Conservation (phyloP, 2,888 invertebrate species). For the Morinoia aosen region DNA sequence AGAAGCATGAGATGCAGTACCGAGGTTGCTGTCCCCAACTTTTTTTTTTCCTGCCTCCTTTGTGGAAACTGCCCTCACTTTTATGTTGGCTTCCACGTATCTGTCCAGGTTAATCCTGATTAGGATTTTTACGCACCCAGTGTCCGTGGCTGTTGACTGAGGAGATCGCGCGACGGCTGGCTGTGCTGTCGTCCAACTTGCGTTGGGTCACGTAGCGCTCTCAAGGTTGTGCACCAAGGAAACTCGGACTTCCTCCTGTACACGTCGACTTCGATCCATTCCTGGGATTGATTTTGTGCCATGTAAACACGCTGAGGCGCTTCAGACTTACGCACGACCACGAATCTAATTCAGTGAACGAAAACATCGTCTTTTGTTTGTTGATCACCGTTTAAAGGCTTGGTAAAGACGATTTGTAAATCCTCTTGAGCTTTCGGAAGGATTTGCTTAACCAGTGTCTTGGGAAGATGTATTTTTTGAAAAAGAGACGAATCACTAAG, state of each 20-base stretch:
- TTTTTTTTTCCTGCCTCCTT: background rate
- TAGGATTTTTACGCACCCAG: background rate
- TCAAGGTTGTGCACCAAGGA: background rate
- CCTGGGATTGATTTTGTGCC: background rate
- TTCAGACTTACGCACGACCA: background rate
- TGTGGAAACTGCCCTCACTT: background rate
- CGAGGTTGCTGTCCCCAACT: background rate
- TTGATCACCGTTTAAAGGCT: background rate
- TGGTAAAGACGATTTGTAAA: background rate
- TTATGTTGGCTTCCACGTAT: background rate
- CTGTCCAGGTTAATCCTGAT: slow-evolving; percentile 9
- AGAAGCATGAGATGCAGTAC: background rate
- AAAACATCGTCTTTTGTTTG: background rate
- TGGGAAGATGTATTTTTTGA: background rate
- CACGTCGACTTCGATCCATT: background rate
- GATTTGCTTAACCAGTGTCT: background rate
- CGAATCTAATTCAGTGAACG: background rate
- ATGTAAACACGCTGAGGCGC: background rate
- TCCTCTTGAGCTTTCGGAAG: background rate
- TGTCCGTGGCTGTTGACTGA: background rate
- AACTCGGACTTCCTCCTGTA: background rate
- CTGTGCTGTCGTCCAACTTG: background rate
- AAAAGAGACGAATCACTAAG: background rate
- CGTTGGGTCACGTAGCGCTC: background rate
- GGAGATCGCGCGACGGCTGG: background rate